Evolutionary conservation across 2,113 vertebrate species (phyloP).

Genomic region (Megaptera novaeangliae): DNA sequence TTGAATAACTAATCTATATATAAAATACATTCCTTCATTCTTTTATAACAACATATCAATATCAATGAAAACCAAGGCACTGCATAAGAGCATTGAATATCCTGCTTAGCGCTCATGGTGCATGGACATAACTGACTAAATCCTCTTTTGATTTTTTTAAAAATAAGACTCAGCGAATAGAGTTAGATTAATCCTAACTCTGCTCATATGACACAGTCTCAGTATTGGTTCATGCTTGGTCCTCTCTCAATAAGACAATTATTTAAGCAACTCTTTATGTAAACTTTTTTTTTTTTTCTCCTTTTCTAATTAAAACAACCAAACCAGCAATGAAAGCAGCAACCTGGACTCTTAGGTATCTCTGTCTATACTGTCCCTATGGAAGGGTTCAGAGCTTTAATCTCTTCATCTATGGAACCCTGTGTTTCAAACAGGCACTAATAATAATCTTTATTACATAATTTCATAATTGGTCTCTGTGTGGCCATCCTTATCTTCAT

Average conservation of each 20-base stretch:
- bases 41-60: not conserved
- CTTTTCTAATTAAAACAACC: not conserved
- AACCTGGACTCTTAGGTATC: not conserved
- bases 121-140: not conserved
- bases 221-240: not conserved
- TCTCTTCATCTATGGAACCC: not conserved
- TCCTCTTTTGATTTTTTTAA: not conserved
- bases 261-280: not conserved
- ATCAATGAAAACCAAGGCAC: not conserved
- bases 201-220: not conserved
- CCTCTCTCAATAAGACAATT: not conserved
- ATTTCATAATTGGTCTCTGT: not conserved
- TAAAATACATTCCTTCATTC: not conserved
- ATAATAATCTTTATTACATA: not conserved
- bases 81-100: not conserved
- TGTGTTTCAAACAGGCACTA: not conserved
- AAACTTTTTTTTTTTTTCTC: not conserved
- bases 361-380: not conserved
- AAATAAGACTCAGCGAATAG: not conserved
- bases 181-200: not conserved
- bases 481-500: not conserved
- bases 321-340: not conserved
- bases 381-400: not conserved
- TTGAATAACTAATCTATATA: not conserved
- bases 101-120: not conserved